Conservation (phyloP, 2,888 invertebrate species). For the Plagiodera versicolora region DNA sequence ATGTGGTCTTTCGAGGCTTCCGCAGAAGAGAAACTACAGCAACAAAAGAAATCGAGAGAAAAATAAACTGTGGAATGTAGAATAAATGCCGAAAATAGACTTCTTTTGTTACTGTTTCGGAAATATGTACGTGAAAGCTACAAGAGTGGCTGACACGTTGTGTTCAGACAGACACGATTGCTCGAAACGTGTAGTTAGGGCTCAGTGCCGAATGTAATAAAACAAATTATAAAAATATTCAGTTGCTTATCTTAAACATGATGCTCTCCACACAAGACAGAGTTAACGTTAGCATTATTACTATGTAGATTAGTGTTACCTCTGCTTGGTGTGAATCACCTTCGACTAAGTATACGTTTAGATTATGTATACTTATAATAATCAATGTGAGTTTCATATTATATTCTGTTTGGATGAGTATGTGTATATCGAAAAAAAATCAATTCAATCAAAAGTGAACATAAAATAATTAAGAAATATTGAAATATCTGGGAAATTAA, state of each 20-base stretch:
- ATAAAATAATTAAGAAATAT: conserved; percentile 24
- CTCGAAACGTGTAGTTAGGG: conserved; percentile 55
- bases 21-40: too few species aligned
- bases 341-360: conserved; percentile 19
- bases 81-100: conserved; percentile 1
- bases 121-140: conserved; percentile 38
- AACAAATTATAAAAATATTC: conserved; percentile 47
- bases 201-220: conserved; percentile 54
- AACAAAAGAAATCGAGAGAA: conserved; percentile 20
- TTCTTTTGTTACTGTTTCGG: conserved; percentile 34
- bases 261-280: conserved; percentile 26
- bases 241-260: conserved; percentile 29
- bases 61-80: background rate
- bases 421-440: conserved; percentile 22
- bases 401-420: conserved; percentile 18
- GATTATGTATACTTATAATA: conserved; percentile 18
- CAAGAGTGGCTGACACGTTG: conserved; percentile 32
- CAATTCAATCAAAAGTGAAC: conserved; percentile 27
- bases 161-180: conserved; percentile 55
- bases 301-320: background rate
- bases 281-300: conserved; percentile 10
- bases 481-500: conserved; percentile 40
- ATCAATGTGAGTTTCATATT: conserved; percentile 14
- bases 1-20: too few species aligned
- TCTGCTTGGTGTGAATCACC: conserved; percentile 26